Evolutionary conservation across 2,797 vertebrate genomes (phyloP), one percentile per base, ranked within the genome.

Genomic region (Sebastes paucispinis): DNA sequence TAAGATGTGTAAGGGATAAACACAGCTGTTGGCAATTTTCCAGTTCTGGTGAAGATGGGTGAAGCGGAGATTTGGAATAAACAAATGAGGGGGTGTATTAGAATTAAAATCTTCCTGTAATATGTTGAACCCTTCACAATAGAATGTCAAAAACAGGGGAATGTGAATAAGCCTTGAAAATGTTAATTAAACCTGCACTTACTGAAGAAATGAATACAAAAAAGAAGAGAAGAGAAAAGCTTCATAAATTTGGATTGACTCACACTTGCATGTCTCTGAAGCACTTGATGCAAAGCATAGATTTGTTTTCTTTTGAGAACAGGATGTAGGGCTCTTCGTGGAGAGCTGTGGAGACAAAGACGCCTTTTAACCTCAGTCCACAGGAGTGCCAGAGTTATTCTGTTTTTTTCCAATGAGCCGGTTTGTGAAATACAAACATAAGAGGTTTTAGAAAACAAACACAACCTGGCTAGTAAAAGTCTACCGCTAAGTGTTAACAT

Each of bases 221-320:
- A 47, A 36, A 39, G 13, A 55, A 36, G 52, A 39, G 12, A 5
- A 7, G 36, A 57, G 14, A 52, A 52, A 52, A n/a, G 39, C 25
- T 18, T 67, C 12, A 8, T 6, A 39, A 3, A 25, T 54, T 29
- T n/a, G 3, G n/a, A 11, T 60, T 85, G 8, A 93, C 98, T 95
- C 89, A 99, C 98, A 97, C 96, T 92, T 97, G 97, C 97, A 97
- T 97, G 94, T 99, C 98, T 88, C 97, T 96, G 95, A 99, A 99
- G 91, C 98, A 99, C 90, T 97, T 97, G 93, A 99, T 98, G 89
- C 98, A 99, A 39, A 98, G 96, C 97, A 99, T 97, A 18, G 97
- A 98, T 90, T 97, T 98, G 84, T 97, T 98, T 91, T 99, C 97
- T 0, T 97, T 98, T 52, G 98, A 98, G 92, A 98, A 98, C 92